A percentile compares a stretch with the other conserved stretches of the same genome.
Conservation (phyloP, 2,797 vertebrate species). For the Microctenopoma stevenorrisi region DNA sequence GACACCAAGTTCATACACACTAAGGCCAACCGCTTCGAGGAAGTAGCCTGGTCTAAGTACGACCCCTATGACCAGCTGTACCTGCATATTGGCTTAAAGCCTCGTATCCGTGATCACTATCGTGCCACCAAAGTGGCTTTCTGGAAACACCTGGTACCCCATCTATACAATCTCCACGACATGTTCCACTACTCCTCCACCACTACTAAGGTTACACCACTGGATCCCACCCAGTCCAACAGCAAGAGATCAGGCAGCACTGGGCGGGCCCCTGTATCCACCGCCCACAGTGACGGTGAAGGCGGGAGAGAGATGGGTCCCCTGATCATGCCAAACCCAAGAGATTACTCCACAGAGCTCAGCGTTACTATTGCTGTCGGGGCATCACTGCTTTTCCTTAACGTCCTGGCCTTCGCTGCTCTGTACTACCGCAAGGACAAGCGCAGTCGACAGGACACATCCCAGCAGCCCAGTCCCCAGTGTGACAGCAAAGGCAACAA, state of each 20-base stretch:
- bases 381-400: constrained; percentile 97
- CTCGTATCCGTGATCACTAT: constrained; percentile 97
- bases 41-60: constrained; percentile 99
- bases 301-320: constrained; percentile 85
- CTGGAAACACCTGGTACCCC: constrained; percentile 98
- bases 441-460: constrained; percentile 91
- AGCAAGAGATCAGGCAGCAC: constrained; percentile 89
- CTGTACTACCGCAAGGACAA: constrained; percentile 99
- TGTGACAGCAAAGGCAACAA: constrained; percentile 86
- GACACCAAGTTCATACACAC: constrained; percentile 99
- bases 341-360: constrained; percentile 98
- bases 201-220: constrained; percentile 97
- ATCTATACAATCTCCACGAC: constrained; percentile 97
- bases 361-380: constrained; percentile 98
- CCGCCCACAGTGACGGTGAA: constrained; percentile 89
- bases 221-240: constrained; percentile 94
- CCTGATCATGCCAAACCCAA: constrained; percentile 93
- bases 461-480: constrained; percentile 94
- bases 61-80: constrained; percentile 97
- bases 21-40: constrained; percentile 97
- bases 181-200: constrained; percentile 99
- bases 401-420: constrained; percentile 96
- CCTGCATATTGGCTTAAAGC: constrained; percentile 97
- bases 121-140: constrained; percentile 99
- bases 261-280: constrained; percentile 92